Conservation (phyloP, 1,140 invertebrate genomes). For the Pachyrhynchus sulphureomaculatus region DNA sequence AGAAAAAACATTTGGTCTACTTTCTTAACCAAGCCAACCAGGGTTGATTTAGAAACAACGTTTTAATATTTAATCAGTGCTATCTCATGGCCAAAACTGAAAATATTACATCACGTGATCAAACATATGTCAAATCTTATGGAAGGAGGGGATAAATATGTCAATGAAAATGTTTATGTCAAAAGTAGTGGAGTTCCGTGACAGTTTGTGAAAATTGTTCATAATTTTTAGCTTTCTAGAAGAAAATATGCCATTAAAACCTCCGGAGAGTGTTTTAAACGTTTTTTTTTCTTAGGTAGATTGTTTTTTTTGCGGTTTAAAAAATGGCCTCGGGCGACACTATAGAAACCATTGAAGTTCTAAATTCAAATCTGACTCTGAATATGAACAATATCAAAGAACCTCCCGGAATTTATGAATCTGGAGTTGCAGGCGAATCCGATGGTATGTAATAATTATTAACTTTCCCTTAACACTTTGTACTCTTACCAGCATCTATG, state of each 20-base stretch:
- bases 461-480: background rate
- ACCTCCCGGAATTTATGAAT: constrained; percentile 32
- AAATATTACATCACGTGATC: constrained; percentile 11
- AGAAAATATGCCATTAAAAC: constrained; percentile 27
- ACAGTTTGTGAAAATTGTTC: constrained; percentile 28
- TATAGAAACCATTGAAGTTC: constrained; percentile 66
- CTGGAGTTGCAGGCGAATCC: constrained; percentile 40
- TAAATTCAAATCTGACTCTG: constrained; percentile 41
- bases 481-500: background rate
- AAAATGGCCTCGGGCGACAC: constrained; percentile 71
- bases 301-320: constrained; percentile 27
- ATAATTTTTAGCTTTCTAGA: constrained; percentile 24
- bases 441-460: constrained; percentile 33
- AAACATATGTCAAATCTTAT: background rate
- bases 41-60: too few species aligned
- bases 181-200: constrained; percentile 17
- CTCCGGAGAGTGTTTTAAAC: constrained; percentile 5
- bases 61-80: too few species aligned
- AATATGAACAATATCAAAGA: constrained; percentile 45
- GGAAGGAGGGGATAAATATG: constrained; percentile 7
- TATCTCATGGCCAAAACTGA: too few species aligned
- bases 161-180: constrained; percentile 12
- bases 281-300: constrained; percentile 12
- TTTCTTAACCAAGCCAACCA: too few species aligned
- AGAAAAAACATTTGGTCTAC: too few species aligned